These are phyloP conservation scores for Ochropleura leucogaster DNA, from an alignment of 2,888 invertebrate species.

Conservation along the genomic window DNA sequence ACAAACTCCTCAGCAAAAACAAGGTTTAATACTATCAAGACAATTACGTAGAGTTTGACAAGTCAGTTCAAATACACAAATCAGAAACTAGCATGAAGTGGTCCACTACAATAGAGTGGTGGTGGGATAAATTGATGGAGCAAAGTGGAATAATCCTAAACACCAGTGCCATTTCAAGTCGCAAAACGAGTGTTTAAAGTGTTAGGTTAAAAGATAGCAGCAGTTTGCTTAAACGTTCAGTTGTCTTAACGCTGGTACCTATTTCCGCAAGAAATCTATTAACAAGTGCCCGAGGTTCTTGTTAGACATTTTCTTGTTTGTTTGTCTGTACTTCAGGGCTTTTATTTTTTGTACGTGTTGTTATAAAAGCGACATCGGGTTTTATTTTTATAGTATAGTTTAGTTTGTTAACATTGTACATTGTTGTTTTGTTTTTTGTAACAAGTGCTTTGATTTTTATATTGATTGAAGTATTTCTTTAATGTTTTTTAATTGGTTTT, in stretches of 20 bases:
- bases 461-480: neutral
- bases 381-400: too few relatives aligned
- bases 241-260: conserved; percentile 46
- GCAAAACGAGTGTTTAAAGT: conserved; percentile 45
- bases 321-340: conserved; percentile 4
- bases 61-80: neutral
- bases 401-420: neutral
- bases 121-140: neutral
- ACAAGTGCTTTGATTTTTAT: neutral
- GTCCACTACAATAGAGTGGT: neutral
- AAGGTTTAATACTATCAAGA: too few relatives aligned
- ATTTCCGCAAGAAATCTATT: conserved; percentile 54
- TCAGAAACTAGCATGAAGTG: neutral
- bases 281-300: conserved; percentile 29
- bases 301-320: conserved; percentile 45
- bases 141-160: neutral
- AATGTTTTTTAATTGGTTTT: too few relatives aligned
- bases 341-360: conserved; percentile 35
- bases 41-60: neutral
- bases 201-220: conserved; percentile 53
- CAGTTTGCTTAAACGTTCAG: conserved; percentile 58
- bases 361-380: conserved; percentile 8
- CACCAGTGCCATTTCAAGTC: conserved; percentile 31
- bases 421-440: neutral
- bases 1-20: too few relatives aligned